Evolutionary conservation across 2,797 vertebrate genomes (phyloP).

Genomic region (Liparis tanakae): DNA sequence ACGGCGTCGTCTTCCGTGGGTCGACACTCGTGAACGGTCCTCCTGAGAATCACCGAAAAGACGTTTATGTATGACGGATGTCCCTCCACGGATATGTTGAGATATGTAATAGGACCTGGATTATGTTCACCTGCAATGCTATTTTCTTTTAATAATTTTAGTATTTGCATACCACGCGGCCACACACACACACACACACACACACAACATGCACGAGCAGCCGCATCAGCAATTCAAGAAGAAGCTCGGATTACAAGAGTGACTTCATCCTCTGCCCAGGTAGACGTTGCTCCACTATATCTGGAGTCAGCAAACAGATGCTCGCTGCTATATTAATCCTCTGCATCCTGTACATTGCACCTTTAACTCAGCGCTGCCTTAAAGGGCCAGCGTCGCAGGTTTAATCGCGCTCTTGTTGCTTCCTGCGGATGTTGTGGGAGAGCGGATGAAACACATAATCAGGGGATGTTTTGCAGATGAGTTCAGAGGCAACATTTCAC

Average conservation of each 20-base stretch:
- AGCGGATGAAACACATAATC: background rate
- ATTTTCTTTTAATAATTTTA: background rate
- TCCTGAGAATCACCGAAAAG: slow-evolving; percentile 28
- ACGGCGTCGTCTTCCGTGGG: slow-evolving; percentile 2
- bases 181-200: no score
- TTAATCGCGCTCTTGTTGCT: background rate
- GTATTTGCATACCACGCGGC: background rate
- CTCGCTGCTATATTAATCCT: background rate
- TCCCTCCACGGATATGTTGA: slow-evolving; percentile 10
- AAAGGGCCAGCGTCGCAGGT: background rate
- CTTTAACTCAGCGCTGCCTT: background rate
- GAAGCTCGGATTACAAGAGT: background rate
- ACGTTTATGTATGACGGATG: slow-evolving; percentile 12
- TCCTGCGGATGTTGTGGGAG: background rate
- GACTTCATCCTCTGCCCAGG: background rate
- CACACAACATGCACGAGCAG: no score
- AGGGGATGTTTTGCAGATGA: background rate
- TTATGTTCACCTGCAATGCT: background rate
- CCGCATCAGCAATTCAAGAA: background rate
- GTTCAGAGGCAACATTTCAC: background rate
- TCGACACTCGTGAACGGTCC: slow-evolving; percentile 15
- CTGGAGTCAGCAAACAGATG: background rate
- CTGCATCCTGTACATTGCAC: no score
- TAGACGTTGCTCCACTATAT: background rate
- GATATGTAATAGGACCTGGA: background rate